Base-by-base conservation (phyloP, 2,888 invertebrate species). In the Furcula furcula region DNA sequence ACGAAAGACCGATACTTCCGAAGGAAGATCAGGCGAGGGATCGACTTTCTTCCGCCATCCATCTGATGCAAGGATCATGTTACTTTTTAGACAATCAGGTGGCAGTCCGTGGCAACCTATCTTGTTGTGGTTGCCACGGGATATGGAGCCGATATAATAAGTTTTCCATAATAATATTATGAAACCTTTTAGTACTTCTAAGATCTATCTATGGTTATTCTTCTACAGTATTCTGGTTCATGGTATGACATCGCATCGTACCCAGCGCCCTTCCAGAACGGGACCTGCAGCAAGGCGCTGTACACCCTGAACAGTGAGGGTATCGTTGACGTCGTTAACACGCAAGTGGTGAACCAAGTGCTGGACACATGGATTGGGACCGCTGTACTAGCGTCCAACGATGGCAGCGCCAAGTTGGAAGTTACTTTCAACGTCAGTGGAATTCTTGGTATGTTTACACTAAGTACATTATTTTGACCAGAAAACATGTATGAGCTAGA, bases 341-440 rank as follows among this genome's bases (percentile, higher is more conserved):
- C 68, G 0, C 67, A 75, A 36, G 72, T 75, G n/a, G 36, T 67
- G 14, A 44, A 58, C 36, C 53, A 69, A 19, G 46, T 43, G 0
- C 37, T 74, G 3, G 49, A 52, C 7, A 47, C 47, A 1, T 66
- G 73, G 7, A 46, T 47, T 2, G 77, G 76, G 2, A 10, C 48
- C 0, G 77, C 71, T 7, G 44, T 40, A 2, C 31, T 61, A 1
- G 49, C 32, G 2, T 40, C 88, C 12, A 88, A 90, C 0, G 92
- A 93, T 60, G 81, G 84, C 0, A 82, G 77, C 35, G 93, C 90
- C 27, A 84, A 91, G n/a, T 88, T 93, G 0, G 84, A 90, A 0
- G 93, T 92, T 75, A 90, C 90, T 16, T 93, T 93, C 59, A 77
- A 77, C 6, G 87, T 90, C 33, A 69, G 80, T 71, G 80, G 89